phyloP scores from a whole-genome alignment of 2,888 invertebrate species.

The Sphaerophoria taeniata region DNA sequence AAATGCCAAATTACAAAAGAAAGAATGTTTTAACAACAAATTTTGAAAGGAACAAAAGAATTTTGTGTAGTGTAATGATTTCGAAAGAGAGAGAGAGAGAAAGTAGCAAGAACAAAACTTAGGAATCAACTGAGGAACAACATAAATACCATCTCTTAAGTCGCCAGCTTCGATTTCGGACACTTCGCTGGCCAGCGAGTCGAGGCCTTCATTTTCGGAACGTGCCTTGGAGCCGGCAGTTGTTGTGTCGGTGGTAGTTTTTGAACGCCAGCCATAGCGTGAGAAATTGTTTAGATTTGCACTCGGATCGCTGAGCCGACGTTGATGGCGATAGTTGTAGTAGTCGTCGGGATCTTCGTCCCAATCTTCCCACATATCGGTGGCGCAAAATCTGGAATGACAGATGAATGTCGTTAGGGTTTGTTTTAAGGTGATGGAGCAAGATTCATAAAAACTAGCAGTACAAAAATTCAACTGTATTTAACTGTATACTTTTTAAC shows the following conservation, averaged over 20 bases:
- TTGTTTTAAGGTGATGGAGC: too few species aligned
- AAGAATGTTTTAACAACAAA: conserved; percentile 5
- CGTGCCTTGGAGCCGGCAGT: conserved; percentile 90
- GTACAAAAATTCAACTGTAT: not conserved
- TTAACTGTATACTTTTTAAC: not conserved
- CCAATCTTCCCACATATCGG: conserved; percentile 96
- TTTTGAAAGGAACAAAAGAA: conserved; percentile 7
- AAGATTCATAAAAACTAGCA: conserved; percentile 2
- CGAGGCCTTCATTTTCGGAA: conserved; percentile 96
- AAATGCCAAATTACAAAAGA: conserved; percentile 36
- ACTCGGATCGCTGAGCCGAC: conserved; percentile 94
- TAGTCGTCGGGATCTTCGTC: conserved; percentile 94
- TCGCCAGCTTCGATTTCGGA: conserved; percentile 97
- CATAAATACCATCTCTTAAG: conserved; percentile 90
- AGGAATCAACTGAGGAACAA: conserved; percentile 48
- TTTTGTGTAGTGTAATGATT: conserved; percentile 57
- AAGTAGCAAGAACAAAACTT: conserved; percentile 38
- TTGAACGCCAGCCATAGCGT: conserved; percentile 91
- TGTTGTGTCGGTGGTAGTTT: conserved; percentile 84
- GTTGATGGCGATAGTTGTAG: conserved; percentile 91
- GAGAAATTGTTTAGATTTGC: conserved; percentile 94
- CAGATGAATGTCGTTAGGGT: not conserved
- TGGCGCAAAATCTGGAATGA: conserved; percentile 86
- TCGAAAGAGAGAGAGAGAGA: conserved; percentile 48
- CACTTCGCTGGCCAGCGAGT: conserved; percentile 91